phyloP scores from a whole-genome alignment of 23 tunicate genomes.

The Corella eumyota region DNA sequence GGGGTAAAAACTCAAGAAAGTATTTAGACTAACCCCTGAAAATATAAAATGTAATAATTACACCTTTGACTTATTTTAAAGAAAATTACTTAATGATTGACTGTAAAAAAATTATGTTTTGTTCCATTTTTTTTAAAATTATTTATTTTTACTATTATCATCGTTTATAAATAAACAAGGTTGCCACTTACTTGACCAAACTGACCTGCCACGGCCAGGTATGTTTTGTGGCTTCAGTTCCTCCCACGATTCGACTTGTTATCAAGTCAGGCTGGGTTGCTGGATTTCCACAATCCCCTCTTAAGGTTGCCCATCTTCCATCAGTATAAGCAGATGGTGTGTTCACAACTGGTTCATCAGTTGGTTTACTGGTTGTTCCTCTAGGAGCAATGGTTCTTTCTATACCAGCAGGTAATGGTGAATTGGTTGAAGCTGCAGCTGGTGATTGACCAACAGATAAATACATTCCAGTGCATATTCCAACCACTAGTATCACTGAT shows the following conservation, averaged over 20 bases:
- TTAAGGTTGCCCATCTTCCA: constrained; percentile 13
- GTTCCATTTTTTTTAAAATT: not conserved
- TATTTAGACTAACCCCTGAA: constrained; percentile 19
- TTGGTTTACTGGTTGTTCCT: too few species aligned
- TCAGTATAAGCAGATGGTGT: constrained; percentile 24
- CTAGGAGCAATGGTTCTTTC: too few species aligned
- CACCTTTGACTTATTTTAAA: too few species aligned
- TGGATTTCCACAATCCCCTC: constrained; percentile 63
- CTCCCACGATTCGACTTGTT: constrained; percentile 49
- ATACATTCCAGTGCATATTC: not conserved
- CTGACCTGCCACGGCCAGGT: constrained; percentile 66
- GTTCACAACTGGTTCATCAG: not conserved
- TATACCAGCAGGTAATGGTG: not conserved
- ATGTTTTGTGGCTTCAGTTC: constrained; percentile 33
- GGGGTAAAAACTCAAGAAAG: constrained; percentile 11
- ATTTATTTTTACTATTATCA: too few species aligned
- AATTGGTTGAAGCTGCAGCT: not conserved
- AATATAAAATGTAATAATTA: too few species aligned
- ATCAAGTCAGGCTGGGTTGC: constrained; percentile 20
- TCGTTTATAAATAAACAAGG: too few species aligned
- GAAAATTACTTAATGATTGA: too few species aligned
- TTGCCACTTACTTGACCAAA: constrained; percentile 35
- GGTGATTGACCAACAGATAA: constrained; percentile 2
- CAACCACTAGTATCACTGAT: not conserved
- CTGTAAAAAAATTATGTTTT: not conserved